phyloP scores from a whole-genome alignment of 2,113 vertebrate species.

The Oriolus oriolus region DNA sequence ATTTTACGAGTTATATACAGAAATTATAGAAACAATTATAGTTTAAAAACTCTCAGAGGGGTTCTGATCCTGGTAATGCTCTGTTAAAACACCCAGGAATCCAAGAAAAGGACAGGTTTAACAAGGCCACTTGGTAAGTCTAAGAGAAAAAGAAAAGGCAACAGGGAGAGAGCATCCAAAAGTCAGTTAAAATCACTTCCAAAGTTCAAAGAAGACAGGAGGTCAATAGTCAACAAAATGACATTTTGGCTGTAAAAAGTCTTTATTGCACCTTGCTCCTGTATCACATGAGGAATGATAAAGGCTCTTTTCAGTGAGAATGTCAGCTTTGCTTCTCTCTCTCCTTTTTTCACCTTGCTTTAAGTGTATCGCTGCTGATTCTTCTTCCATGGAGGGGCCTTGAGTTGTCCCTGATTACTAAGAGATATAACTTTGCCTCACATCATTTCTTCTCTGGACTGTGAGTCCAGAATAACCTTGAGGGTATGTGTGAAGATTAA shows the following conservation, averaged over 20 bases:
- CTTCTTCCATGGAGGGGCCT: background rate
- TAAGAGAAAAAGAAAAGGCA: background rate
- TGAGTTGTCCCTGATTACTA: background rate
- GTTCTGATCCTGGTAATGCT: background rate
- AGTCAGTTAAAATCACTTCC: slow-evolving; percentile 33
- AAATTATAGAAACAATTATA: background rate
- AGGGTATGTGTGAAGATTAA: background rate
- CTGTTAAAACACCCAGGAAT: background rate
- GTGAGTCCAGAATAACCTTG: background rate
- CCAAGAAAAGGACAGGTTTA: background rate
- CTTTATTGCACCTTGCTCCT: background rate
- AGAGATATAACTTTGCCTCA: background rate
- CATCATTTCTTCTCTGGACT: background rate
- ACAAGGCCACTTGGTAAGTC: background rate
- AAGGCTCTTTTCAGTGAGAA: background rate
- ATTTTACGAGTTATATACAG: background rate
- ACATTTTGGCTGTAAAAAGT: slow-evolving; percentile 18
- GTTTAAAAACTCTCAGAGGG: background rate
- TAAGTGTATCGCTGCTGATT: background rate
- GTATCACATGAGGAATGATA: background rate
- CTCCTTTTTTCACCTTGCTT: background rate
- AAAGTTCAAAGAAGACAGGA: slow-evolving; percentile 2
- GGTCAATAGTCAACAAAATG: slow-evolving; percentile 45
- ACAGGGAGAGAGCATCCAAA: background rate
- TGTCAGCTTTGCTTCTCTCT: background rate